Base-by-base conservation (phyloP, 2,888 invertebrate genomes). In the Platypus cylindrus region DNA sequence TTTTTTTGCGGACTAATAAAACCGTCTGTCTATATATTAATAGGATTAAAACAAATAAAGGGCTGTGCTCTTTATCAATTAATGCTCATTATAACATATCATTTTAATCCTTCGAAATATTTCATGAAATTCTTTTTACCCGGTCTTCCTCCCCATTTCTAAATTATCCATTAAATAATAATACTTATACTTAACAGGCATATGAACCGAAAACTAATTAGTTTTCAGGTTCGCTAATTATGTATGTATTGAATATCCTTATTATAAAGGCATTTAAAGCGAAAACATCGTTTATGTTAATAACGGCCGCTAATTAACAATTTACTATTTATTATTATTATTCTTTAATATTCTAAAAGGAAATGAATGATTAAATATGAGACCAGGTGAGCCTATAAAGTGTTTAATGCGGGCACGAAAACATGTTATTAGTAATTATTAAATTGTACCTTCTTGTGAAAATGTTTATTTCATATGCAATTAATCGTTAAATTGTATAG, bases 341-440 rank as follows among this genome's bases (percentile, higher is more conserved):
- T n/a, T n/a, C n/a, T n/a, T n/a, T n/a, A n/a, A n/a, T 42, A 30
- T 39, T 42, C 32, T 36, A 42, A 45, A 41, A 46, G 48, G 48
- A 48, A 48, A 32, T 30, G 33, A 33, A 40, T 34, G 34, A 40
- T 40, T 40, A 40, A 43, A 50, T 47, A 45, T 40, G 45, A n/a
- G n/a, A 47, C 50, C 52, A 51, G 51, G 51, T 52, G 51, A 46
- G 46, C 39, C 37, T 38, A 40, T 36, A 47, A 46, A 46, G 49
- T 50, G 48, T 51, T 50, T 50, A 51, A 47, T 54, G 53, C 53
- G 53, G 53, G 51, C 45, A 44, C 40, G 37, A 36, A 38, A 50
- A 53, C 49, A 40, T 48, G 40, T 51, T 49, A 53, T 52, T 50
- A 50, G 44, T 49, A 40, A 48, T 50, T 53, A 52, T 49, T 49